phyloP scores from a whole-genome alignment of 2,888 invertebrate genomes.

The Andrena minutula region DNA sequence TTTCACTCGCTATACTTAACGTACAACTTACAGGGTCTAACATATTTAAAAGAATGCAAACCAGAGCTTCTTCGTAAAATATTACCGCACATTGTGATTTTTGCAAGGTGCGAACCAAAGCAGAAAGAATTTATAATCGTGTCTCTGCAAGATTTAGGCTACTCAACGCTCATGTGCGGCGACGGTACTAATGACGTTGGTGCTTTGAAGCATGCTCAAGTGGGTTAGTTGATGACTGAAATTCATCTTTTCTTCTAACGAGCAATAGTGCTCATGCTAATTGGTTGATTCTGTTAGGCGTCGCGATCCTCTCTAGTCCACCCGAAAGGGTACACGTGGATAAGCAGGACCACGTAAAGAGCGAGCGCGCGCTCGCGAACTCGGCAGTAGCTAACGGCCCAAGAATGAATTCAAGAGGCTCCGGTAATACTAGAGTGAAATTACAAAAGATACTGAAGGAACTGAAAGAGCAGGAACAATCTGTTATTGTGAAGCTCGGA shows the following conservation, averaged over 20 bases:
- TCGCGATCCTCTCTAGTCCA: slow-evolving; percentile 94
- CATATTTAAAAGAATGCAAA: slow-evolving; percentile 89
- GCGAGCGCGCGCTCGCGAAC: slow-evolving; percentile 77
- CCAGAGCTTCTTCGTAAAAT: slow-evolving; percentile 89
- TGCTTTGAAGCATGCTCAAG: slow-evolving; percentile 98
- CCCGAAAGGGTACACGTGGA: slow-evolving; percentile 77
- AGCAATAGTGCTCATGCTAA: neutral
- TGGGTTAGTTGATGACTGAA: slow-evolving; percentile 86
- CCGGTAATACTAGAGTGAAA: slow-evolving; percentile 84
- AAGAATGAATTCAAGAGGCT: slow-evolving; percentile 63
- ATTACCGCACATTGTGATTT: slow-evolving; percentile 95
- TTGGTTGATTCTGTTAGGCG: slow-evolving; percentile 87
- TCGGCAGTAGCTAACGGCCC: slow-evolving; percentile 75
- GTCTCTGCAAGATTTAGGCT: slow-evolving; percentile 94
- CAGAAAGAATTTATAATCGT: slow-evolving; percentile 99
- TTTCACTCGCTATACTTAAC: neutral
- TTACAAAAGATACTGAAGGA: slow-evolving; percentile 92
- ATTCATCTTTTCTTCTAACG: neutral
- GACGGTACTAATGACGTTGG: slow-evolving; percentile 99
- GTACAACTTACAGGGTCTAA: slow-evolving; percentile 86
- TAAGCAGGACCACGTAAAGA: slow-evolving; percentile 64
- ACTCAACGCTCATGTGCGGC: slow-evolving; percentile 98
- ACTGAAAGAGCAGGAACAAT: slow-evolving; percentile 94
- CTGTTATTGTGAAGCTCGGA: slow-evolving; percentile 96
- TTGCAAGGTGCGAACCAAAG: slow-evolving; percentile 99